Evolutionary conservation across 1,140 invertebrate species (phyloP), one percentile per base, ranked within the genome.

Genomic region (Delia radicum): DNA sequence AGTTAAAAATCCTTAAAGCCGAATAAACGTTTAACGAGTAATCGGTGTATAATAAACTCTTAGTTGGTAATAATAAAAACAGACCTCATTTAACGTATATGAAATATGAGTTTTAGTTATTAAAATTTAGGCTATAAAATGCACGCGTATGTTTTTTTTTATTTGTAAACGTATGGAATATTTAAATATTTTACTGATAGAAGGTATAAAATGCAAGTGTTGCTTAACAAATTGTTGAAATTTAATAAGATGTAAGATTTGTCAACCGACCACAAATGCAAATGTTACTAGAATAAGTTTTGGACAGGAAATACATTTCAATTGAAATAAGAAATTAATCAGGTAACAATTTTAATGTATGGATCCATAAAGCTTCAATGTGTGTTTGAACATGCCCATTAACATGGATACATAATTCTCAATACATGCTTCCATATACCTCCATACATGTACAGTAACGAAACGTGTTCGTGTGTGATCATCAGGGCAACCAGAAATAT

Each of bases 211-310:
- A 55, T 27, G 71, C 71, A 73, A 73, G 71, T 73, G 71, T 73
- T 55, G 33, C 71, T 26, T 46, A 73, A 73, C 71, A 73, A 73
- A 73, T 73, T 73, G 33, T 46, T 73, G 71, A 73, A 73, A 73
- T 73, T 73, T 73, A 73, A n/a, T n/a, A n/a, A 73, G 21, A 73
- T 27, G 10, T 28, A 33, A n/a, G 48, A 67, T 31, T 67, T 31
- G 28, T n/a, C n/a, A n/a, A n/a, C n/a, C n/a, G n/a, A 67, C 63
- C 63, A 31, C 63, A 67, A 18, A 31, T 31, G 31, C 63, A 67
- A 67, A 31, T 67, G 63, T 67, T n/a, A n/a, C 15, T 2, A 15
- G 28, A 27, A 67, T 67, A 31, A 31, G 31, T 67, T 55, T 55
- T 21, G 24, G n/a, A n/a, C n/a, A n/a, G n/a, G n/a, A n/a, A n/a